Evolutionary conservation across 2,797 vertebrate genomes (phyloP).

Genomic region (Artibeus jamaicensis): DNA sequence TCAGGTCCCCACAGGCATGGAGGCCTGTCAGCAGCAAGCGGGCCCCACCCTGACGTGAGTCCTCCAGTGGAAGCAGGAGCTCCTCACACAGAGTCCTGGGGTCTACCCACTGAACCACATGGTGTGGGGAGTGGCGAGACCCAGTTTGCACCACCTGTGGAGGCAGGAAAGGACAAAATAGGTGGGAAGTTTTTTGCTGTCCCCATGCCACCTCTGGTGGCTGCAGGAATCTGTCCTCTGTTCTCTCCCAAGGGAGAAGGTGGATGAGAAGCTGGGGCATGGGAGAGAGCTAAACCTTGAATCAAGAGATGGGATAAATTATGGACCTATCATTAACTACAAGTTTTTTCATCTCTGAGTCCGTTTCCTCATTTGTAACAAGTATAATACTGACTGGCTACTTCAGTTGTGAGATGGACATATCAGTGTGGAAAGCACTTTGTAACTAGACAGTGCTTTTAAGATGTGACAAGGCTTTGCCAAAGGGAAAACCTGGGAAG

Average conservation of each 20-base stretch:
- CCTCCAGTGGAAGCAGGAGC: slow-evolving; percentile 81
- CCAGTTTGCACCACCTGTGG: not conserved
- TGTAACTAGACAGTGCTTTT: not conserved
- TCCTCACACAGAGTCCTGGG: slow-evolving; percentile 86
- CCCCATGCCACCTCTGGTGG: not conserved
- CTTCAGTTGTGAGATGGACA: not conserved
- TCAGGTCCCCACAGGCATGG: slow-evolving; percentile 95
- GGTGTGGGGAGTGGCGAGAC: slow-evolving; percentile 68
- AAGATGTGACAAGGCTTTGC: not conserved
- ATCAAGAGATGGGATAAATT: not conserved
- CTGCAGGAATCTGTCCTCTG: not conserved
- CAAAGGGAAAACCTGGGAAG: not conserved
- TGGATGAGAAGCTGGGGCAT: not conserved
- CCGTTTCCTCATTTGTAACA: not conserved
- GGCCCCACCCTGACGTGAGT: not conserved
- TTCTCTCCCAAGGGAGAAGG: not conserved
- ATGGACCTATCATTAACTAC: not conserved
- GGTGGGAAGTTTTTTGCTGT: not conserved
- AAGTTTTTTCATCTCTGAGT: not conserved
- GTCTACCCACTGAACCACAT: slow-evolving; percentile 88
- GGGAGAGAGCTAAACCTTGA: not conserved
- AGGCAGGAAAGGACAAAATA: not conserved
- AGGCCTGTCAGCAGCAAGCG: slow-evolving; percentile 89
- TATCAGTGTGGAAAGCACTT: not conserved
- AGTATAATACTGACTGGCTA: not conserved